Percentiles rank a stretch among this genome's conserved stretches.
These are phyloP conservation scores for Orius insidiosus DNA, from an alignment of 1,140 invertebrate species.

Conservation along the genomic window DNA sequence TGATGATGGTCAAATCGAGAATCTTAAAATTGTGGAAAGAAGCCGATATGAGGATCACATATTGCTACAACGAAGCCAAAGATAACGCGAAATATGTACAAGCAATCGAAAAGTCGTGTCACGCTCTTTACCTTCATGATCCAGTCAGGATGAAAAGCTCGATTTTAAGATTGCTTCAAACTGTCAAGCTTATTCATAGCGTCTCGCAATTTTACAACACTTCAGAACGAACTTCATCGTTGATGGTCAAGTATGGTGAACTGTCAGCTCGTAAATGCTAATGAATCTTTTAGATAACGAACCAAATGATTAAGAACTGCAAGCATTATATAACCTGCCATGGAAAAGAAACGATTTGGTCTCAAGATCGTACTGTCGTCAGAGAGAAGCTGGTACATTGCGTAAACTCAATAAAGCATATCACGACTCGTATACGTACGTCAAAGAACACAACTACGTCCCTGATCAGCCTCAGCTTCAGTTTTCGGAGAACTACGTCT, in stretches of 20 bases:
- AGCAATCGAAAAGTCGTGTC: slow-evolving; percentile 85
- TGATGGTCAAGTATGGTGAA: slow-evolving; percentile 94
- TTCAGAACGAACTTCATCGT: slow-evolving; percentile 79
- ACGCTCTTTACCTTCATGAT: slow-evolving; percentile 80
- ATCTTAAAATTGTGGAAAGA: slow-evolving; percentile 73
- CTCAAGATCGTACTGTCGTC: slow-evolving; percentile 52
- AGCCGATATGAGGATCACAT: slow-evolving; percentile 70
- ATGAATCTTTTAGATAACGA: slow-evolving; percentile 66
- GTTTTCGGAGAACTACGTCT: slow-evolving; percentile 92
- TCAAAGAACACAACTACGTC: slow-evolving; percentile 54
- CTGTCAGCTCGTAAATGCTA: too few relatives aligned
- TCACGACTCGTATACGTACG: slow-evolving; percentile 54
- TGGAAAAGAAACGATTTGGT: slow-evolving; percentile 77
- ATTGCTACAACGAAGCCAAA: slow-evolving; percentile 84
- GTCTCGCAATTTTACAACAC: slow-evolving; percentile 94
- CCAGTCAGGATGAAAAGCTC: slow-evolving; percentile 69
- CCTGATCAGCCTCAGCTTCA: slow-evolving; percentile 64
- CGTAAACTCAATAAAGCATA: slow-evolving; percentile 67
- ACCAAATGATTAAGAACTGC: slow-evolving; percentile 92
- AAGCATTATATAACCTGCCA: slow-evolving; percentile 78
- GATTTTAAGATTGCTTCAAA: slow-evolving; percentile 62
- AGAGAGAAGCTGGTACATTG: slow-evolving; percentile 70
- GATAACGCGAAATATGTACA: slow-evolving; percentile 94
- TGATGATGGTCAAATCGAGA: slow-evolving; percentile 66
- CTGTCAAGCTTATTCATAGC: slow-evolving; percentile 76